Evolutionary conservation across 2,888 invertebrate genomes (phyloP).

Genomic region (Allolobophora icterica): DNA sequence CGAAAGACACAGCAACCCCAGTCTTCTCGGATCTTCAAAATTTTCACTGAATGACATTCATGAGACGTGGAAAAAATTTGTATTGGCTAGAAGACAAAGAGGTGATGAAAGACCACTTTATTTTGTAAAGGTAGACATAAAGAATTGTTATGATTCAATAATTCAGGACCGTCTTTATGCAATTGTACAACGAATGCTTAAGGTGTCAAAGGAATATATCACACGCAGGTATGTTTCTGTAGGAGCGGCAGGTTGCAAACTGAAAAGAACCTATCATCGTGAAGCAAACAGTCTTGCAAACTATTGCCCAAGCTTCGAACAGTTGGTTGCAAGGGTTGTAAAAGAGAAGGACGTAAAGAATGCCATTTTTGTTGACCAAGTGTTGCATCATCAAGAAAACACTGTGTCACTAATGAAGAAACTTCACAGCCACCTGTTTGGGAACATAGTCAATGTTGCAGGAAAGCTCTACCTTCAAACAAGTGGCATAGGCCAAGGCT

Average conservation of each 20-base stretch:
- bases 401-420: constrained; percentile 25
- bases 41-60: constrained; percentile 55
- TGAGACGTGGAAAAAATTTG: constrained; percentile 50
- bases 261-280: not conserved
- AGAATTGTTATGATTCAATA: constrained; percentile 59
- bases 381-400: not conserved
- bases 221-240: constrained; percentile 17
- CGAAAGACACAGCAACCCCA: constrained; percentile 50
- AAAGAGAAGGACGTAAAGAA: not conserved
- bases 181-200: constrained; percentile 50
- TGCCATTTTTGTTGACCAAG: constrained; percentile 26
- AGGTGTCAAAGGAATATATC: constrained; percentile 4
- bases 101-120: constrained; percentile 51
- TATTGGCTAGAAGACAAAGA: constrained; percentile 36
- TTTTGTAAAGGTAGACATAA: constrained; percentile 61
- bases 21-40: constrained; percentile 51
- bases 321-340: not conserved
- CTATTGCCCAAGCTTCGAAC: constrained; percentile 15
- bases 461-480: constrained; percentile 52
- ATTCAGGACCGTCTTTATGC: constrained; percentile 51
- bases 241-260: not conserved
- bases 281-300: not conserved
- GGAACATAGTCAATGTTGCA: constrained; percentile 51
- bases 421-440: constrained; percentile 33
- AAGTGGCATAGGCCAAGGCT: constrained; percentile 60